Conservation (phyloP, 2,113 vertebrate genomes). For the Sapajus apella region DNA sequence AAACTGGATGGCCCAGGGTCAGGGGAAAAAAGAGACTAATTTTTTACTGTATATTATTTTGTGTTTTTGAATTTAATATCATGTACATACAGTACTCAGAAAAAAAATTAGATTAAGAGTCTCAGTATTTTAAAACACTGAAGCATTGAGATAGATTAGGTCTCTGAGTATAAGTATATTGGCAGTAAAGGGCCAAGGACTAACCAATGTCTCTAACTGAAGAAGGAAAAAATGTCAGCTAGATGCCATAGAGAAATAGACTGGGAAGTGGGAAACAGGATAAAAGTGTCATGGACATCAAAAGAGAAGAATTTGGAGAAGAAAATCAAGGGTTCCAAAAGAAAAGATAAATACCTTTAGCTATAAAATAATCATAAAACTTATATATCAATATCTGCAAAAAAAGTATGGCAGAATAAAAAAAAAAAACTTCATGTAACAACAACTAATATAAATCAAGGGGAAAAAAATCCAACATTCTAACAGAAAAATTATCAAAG, state of each 20-base stretch:
- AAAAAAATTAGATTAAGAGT: background rate
- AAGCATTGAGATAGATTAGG: background rate
- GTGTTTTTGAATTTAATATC: slow-evolving; percentile 10
- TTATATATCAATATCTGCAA: background rate
- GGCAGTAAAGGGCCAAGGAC: background rate
- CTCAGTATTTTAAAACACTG: background rate
- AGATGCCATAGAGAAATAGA: background rate
- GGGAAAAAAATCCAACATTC: background rate
- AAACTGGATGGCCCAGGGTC: background rate
- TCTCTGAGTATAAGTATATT: background rate
- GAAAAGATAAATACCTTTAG: background rate
- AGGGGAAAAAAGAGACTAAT: background rate
- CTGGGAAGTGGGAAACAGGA: background rate
- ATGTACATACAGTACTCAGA: background rate
- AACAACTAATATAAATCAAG: background rate
- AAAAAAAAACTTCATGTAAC: background rate
- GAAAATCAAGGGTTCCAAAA: slow-evolving; percentile 3
- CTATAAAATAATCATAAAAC: background rate
- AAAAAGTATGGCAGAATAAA: background rate
- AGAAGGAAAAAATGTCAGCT: background rate
- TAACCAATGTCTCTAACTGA: background rate
- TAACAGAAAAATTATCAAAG: slow-evolving; percentile 18
- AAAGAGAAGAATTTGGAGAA: background rate
- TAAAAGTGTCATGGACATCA: background rate
- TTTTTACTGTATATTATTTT: background rate